These are phyloP conservation scores for Coecobrya sp. DNA, from an alignment of 2,888 invertebrate species.

Conservation along the genomic window DNA sequence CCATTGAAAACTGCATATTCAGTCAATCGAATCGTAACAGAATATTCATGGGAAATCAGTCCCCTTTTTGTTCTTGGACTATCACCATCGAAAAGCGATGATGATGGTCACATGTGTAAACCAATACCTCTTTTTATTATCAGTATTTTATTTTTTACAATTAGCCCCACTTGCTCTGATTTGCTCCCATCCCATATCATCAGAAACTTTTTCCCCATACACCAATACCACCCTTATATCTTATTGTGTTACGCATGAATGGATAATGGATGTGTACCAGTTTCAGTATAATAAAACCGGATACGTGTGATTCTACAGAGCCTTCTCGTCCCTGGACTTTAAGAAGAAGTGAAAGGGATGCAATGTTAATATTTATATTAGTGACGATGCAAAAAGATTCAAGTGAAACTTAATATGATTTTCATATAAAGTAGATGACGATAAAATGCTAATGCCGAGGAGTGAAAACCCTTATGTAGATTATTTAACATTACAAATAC, in stretches of 20 bases:
- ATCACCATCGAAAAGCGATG: background rate
- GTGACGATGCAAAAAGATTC: slow-evolving; percentile 5
- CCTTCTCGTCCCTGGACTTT: slow-evolving; percentile 20
- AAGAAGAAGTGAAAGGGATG: slow-evolving; percentile 26
- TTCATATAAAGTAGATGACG: background rate
- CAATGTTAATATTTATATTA: slow-evolving; percentile 32
- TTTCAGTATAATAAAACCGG: slow-evolving; percentile 71
- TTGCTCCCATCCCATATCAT: slow-evolving; percentile 24
- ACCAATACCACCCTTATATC: background rate
- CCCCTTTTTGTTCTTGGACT: slow-evolving; percentile 1
- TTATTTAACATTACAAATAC: slow-evolving; percentile 74
- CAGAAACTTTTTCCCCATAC: background rate
- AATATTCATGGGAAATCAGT: slow-evolving; percentile 55
- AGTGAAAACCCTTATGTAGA: background rate
- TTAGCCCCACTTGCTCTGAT: slow-evolving; percentile 25
- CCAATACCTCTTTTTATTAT: slow-evolving; percentile 49
- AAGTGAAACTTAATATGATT: slow-evolving; percentile 75
- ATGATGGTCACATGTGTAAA: slow-evolving; percentile 31
- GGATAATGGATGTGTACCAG: slow-evolving; percentile 26
- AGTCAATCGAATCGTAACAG: slow-evolving; percentile 18
- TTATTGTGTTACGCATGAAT: background rate
- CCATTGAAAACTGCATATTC: background rate
- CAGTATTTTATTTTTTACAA: slow-evolving; percentile 1
- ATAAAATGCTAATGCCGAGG: slow-evolving; percentile 34
- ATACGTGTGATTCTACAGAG: slow-evolving; percentile 43